phyloP scores from a whole-genome alignment of 1,140 invertebrate genomes.

The Euschistus heros region DNA sequence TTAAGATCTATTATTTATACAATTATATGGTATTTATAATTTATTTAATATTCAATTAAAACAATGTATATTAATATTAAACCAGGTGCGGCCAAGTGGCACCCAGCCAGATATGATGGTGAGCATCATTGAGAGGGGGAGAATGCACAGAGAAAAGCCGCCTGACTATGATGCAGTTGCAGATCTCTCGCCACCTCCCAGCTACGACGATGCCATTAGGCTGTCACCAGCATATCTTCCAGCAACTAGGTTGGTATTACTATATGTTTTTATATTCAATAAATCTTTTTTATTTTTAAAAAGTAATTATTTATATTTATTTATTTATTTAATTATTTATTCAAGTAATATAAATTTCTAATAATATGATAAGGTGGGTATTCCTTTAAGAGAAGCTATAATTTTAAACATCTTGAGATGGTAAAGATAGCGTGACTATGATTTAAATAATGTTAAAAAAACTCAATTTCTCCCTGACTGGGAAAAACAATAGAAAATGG shows the following conservation, averaged over 20 bases:
- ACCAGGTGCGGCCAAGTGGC: conserved; percentile 28
- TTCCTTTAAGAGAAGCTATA: background rate
- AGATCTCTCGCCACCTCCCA: conserved; percentile 46
- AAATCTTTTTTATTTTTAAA: too few species aligned
- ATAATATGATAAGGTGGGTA: background rate
- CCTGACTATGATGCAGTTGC: conserved; percentile 60
- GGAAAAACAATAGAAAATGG: too few species aligned
- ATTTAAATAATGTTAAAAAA: too few species aligned
- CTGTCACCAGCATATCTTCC: conserved; percentile 39
- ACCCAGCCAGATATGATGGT: conserved; percentile 21
- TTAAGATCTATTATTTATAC: too few species aligned
- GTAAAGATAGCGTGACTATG: too few species aligned
- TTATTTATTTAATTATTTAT: background rate
- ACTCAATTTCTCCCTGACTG: too few species aligned
- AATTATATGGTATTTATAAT: too few species aligned
- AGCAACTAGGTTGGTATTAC: conserved; percentile 9
- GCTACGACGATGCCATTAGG: conserved; percentile 62
- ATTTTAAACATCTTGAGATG: too few species aligned
- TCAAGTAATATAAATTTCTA: background rate
- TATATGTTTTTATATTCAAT: too few species aligned
- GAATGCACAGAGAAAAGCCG: conserved; percentile 43
- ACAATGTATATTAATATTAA: conserved; percentile 21
- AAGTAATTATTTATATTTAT: too few species aligned
- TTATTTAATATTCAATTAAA: too few species aligned
- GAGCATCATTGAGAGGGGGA: conserved; percentile 9